Evolutionary conservation across 2,113 vertebrate genomes (phyloP).

Genomic region (Corythoichthys haematopterus): DNA sequence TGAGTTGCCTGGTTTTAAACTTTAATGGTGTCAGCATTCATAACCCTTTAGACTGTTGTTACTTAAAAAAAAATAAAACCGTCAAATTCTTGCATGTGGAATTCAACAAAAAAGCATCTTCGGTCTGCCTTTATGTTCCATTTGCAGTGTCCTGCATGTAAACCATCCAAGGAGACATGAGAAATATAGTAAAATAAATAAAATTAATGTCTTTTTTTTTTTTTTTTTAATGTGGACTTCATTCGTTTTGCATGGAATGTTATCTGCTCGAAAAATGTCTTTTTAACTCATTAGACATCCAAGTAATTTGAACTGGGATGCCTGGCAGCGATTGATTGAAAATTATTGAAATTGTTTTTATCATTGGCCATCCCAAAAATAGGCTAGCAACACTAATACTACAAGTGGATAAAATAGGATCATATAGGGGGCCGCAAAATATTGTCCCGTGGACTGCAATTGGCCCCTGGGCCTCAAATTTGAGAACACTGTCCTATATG

Average conservation of each 20-base stretch:
- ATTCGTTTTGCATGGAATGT: background rate
- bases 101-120: conserved; percentile 65
- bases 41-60: conserved; percentile 30
- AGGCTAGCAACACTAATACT: too few species aligned
- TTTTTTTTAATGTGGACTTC: conserved; percentile 27
- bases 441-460: too few species aligned
- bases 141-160: conserved; percentile 64
- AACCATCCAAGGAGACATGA: conserved; percentile 23
- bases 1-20: too few species aligned
- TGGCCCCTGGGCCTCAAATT: too few species aligned
- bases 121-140: conserved; percentile 54
- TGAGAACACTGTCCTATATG: too few species aligned
- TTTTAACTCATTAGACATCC: background rate
- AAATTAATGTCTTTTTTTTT: conserved; percentile 66
- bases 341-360: too few species aligned
- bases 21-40: background rate
- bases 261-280: background rate
- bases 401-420: too few species aligned
- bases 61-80: conserved; percentile 24
- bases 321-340: too few species aligned
- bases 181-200: conserved; percentile 48
- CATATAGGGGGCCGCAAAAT: too few species aligned
- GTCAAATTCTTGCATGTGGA: conserved; percentile 48
- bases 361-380: too few species aligned
- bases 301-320: too few species aligned